Evolutionary conservation across 2,113 vertebrate genomes (phyloP), one percentile per base, ranked within the genome.

Genomic region (Serinus canaria): DNA sequence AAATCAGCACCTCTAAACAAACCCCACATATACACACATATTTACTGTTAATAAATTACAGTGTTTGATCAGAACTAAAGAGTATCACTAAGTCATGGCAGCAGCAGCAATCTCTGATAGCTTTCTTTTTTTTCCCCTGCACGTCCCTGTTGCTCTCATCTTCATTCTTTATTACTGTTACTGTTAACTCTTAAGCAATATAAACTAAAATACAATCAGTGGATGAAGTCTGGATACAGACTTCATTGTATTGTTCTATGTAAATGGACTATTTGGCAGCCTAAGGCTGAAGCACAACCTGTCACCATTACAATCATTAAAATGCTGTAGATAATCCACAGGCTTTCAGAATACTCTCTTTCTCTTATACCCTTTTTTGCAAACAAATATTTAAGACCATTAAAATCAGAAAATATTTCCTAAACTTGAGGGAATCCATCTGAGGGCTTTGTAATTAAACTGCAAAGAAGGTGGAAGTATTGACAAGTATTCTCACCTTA

Each of bases 11-110:
- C 9, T n/a, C 44, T 33, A 17, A 79, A 47, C 11, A 70, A 47
- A 11, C 3, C 3, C 2, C 10, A 28, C 11, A 44, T 7, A 52
- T 0, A 0, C 30, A 75, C 2, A 33, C 13, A 30, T 5, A 56
- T 47, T 88, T 75, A 63, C 9, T 77, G 28, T 46, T 70, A 69
- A 70, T 37, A 64, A 80, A 90, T 52, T 27, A 41, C 6, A 72
- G 39, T 49, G 24, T 74, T 91, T 59, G 35, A 68, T 47, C 62
- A 70, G 55, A 92, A 66, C 7, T 25, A 75, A 55, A 39, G 14
- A 20, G 24, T 30, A 39, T 28, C 74, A 78, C 28, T 73, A 89
- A 68, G 14, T n/a, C 44, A 76, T 49, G 35, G 37, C 33, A 89
- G 49, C 33, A 76, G 20, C 27, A 90, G 14, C 28, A 77, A 31